phyloP scores from a whole-genome alignment of 2,888 invertebrate genomes.

The Melanostoma scalare region DNA sequence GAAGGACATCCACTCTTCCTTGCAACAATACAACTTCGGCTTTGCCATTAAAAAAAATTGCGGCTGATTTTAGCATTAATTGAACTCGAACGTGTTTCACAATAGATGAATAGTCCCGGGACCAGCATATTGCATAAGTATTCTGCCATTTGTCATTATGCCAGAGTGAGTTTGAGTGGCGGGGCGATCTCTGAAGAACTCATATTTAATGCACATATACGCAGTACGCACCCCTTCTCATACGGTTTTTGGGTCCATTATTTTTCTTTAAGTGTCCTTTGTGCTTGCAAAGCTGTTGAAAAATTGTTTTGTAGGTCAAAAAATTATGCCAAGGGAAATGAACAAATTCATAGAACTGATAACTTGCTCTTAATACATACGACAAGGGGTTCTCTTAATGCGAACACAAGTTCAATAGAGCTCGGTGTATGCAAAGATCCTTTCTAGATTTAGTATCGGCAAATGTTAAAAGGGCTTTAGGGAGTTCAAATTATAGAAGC shows the following conservation, averaged over 20 bases:
- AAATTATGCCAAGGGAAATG: constrained; percentile 61
- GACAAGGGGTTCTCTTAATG: constrained; percentile 32
- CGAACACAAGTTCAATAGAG: constrained; percentile 35
- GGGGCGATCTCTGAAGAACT: constrained; percentile 54
- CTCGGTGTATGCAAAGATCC: no score
- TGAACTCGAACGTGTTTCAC: constrained; percentile 63
- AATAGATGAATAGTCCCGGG: constrained; percentile 17
- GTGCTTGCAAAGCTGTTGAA: constrained; percentile 45
- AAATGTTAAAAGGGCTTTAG: no score
- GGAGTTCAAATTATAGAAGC: no score
- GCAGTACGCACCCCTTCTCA: constrained; percentile 59
- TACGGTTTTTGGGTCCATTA: constrained; percentile 1
- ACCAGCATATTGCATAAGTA: constrained; percentile 63
- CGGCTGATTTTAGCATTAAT: constrained; percentile 63
- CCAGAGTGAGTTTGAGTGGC: constrained; percentile 49
- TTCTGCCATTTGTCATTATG: constrained; percentile 64
- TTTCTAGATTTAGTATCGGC: no score
- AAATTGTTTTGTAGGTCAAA: constrained; percentile 68
- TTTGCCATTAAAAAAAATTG: constrained; percentile 32
- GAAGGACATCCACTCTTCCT: constrained; percentile 37
- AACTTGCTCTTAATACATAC: constrained; percentile 47
- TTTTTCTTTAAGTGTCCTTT: constrained; percentile 30
- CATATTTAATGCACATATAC: constrained; percentile 60
- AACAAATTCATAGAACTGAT: constrained; percentile 55
- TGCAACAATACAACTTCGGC: constrained; percentile 39